A percentile compares a stretch with the other conserved stretches of the same genome.
phyloP scores from a whole-genome alignment of 2,888 invertebrate genomes.

The Sussaba pulchella region DNA sequence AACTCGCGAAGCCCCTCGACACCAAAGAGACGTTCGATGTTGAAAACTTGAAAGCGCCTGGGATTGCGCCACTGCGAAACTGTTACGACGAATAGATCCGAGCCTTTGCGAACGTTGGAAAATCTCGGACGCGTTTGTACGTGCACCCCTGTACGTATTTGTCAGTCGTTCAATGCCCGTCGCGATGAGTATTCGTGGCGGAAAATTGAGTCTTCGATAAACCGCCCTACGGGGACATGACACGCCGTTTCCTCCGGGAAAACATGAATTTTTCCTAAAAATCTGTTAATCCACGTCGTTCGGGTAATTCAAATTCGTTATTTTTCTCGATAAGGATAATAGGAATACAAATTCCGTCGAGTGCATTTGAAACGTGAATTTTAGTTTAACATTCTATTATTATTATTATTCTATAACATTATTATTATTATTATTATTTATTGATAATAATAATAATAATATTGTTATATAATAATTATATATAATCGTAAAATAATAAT shows the following conservation, averaged over 20 bases:
- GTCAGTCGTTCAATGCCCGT: neutral
- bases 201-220: slow-evolving; percentile 36
- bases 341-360: slow-evolving; percentile 10
- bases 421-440: too few relatives aligned
- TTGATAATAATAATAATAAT: too few relatives aligned
- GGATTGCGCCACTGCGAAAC: slow-evolving; percentile 55
- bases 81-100: slow-evolving; percentile 45
- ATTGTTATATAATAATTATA: too few relatives aligned
- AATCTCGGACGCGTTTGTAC: slow-evolving; percentile 7
- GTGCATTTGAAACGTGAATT: slow-evolving; percentile 22
- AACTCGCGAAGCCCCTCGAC: slow-evolving; percentile 45
- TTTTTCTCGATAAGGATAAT: too few relatives aligned
- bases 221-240: slow-evolving; percentile 34
- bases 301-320: neutral
- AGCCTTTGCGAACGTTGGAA: slow-evolving; percentile 18
- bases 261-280: neutral
- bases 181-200: neutral
- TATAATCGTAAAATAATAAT: too few relatives aligned
- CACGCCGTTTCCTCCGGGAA: slow-evolving; percentile 2
- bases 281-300: slow-evolving; percentile 21
- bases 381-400: too few relatives aligned
- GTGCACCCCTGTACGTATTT: slow-evolving; percentile 20
- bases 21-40: slow-evolving; percentile 54
- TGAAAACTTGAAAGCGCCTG: slow-evolving; percentile 61
- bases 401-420: too few relatives aligned